phyloP scores from a whole-genome alignment of 2,888 invertebrate species.

The Drosophila nr. fundita region DNA sequence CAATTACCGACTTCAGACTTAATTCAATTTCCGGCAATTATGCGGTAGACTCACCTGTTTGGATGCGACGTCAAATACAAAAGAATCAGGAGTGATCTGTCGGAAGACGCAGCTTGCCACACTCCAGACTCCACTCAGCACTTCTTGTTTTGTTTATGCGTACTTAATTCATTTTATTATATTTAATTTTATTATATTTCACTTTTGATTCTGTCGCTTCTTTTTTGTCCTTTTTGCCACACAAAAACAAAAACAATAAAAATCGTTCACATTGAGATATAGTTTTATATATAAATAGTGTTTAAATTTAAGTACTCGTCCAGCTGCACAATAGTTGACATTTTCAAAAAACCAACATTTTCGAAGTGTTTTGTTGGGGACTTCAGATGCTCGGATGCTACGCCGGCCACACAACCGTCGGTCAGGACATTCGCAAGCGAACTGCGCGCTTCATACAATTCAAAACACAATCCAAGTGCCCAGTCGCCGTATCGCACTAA shows the following conservation, averaged over 20 bases:
- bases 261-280: neutral
- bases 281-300: neutral
- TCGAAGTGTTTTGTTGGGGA: conserved; percentile 22
- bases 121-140: conserved; percentile 2
- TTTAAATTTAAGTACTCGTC: neutral
- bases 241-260: conserved; percentile 42
- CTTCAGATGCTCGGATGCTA: conserved; percentile 22
- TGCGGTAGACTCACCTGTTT: conserved; percentile 50
- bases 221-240: conserved; percentile 5
- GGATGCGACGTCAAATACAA: neutral
- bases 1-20: conserved; percentile 28
- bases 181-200: neutral
- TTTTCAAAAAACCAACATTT: conserved; percentile 35
- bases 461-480: conserved; percentile 54
- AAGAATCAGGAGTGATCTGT: conserved; percentile 11
- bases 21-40: conserved; percentile 42
- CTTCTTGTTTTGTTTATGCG: neutral
- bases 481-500: conserved; percentile 7
- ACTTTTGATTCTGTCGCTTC: neutral
- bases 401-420: conserved; percentile 65
- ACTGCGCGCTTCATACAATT: conserved; percentile 59
- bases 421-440: conserved; percentile 73
- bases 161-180: neutral
- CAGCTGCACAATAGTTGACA: conserved; percentile 5
- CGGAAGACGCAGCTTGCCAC: conserved; percentile 4